Base-by-base conservation (phyloP, 2,113 vertebrate genomes). In the Chloropsis hardwickii region DNA sequence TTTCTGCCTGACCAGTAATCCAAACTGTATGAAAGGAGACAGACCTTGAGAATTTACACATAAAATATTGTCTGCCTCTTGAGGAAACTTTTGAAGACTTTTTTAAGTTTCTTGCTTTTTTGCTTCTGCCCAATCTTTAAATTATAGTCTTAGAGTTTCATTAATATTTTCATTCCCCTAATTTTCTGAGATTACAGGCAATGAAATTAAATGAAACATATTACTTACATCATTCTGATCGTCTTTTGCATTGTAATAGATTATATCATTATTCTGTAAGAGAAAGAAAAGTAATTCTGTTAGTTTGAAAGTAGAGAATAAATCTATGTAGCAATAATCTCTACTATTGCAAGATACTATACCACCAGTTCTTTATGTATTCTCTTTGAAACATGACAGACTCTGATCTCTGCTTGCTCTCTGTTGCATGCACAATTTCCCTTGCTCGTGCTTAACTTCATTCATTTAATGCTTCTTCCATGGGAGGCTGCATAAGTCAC, bases 191-290 rank as follows among this genome's bases (percentile, higher is more conserved):
- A 69, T 64, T 71, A 42, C 11, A 69, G 25, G 6, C 9, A 93
- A 51, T 35, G 42, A 81, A 97, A 89, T 3, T 58, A 86, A 92
- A 86, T 48, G 7, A 37, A 84, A 45, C 18, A 10, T 37, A 92
- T 66, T 97, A 98, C 98, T 98, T 97, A 98, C 98, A 88, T 97
- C 97, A 96, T 99, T 99, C 73, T 99, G 99, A 86, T 99, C 99
- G 84, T 99, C 99, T 96, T 99, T 99, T 95, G 99, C 98, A 79
- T 99, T 99, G 97, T 99, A 99, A 98, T 99, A 99, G 80, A 98
- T 97, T 45, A 99, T 99, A 95, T 99, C 99, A 57, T 98, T 98
- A 82, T 98, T 98, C 99, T 99, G 97, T 47, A 92, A 96, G 25
- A 94, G 51, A 97, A 97, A 96, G 76, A 91, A 97, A 78, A 88